Conservation (phyloP, 2,797 vertebrate genomes). For the Rhinogobio ventralis region DNA sequence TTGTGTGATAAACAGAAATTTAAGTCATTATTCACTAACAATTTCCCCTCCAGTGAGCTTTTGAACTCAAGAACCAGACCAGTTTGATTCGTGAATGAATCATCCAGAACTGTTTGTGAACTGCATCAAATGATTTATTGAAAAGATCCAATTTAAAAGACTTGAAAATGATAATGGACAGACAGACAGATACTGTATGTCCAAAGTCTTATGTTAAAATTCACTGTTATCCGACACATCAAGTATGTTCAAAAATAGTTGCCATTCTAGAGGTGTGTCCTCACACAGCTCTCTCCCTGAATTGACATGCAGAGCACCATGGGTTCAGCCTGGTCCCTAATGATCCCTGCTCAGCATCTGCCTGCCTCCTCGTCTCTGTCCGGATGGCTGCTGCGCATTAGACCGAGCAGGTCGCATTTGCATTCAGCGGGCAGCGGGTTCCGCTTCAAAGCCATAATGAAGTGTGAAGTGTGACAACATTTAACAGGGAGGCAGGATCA, state of each 20-base stretch:
- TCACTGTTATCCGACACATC: background rate
- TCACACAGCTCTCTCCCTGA: conserved; percentile 27
- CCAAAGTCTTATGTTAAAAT: background rate
- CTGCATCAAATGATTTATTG: background rate
- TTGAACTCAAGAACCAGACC: background rate
- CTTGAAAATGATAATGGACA: background rate
- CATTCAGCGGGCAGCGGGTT: conserved; percentile 55
- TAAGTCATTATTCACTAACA: background rate
- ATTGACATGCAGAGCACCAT: conserved; percentile 72
- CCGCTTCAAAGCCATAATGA: conserved; percentile 77
- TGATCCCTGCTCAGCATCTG: conserved; percentile 71
- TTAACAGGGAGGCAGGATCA: conserved; percentile 78
- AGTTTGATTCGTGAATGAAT: background rate
- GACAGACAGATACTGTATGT: background rate
- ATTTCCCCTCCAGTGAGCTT: background rate
- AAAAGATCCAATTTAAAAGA: background rate
- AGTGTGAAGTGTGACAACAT: conserved; percentile 80
- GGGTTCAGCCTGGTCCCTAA: conserved; percentile 72
- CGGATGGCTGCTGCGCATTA: conserved; percentile 64
- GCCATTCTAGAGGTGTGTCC: conserved; percentile 48
- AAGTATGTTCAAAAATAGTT: background rate
- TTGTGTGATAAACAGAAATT: background rate
- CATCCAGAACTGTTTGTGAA: background rate
- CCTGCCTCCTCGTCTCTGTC: conserved; percentile 58
- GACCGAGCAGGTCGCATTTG: conserved; percentile 72